Evolutionary conservation across 2,113 vertebrate species (phyloP).

Genomic region (Pandion haliaetus): DNA sequence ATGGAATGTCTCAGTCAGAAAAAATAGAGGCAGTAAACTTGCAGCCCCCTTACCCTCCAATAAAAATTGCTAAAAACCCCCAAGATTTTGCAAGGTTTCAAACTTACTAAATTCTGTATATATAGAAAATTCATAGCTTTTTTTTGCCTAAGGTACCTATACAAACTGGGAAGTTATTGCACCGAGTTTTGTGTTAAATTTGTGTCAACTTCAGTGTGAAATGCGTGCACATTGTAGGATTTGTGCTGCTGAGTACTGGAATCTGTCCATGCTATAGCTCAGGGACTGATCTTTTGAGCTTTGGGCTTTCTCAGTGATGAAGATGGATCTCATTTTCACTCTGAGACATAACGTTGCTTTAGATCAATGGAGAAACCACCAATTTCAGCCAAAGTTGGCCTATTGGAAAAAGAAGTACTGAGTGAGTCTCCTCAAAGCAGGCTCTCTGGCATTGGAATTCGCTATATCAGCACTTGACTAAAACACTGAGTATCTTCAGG

Average conservation of each 20-base stretch:
- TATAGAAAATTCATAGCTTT: neutral
- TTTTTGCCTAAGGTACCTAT: neutral
- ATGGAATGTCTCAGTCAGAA: neutral
- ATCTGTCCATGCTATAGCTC: neutral
- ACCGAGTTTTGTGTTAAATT: neutral
- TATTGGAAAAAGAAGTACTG: neutral
- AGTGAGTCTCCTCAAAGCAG: neutral
- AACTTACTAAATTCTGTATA: neutral
- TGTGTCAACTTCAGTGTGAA: neutral
- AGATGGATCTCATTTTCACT: neutral
- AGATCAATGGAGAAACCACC: neutral
- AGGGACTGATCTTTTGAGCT: neutral
- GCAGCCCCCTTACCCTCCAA: accelerated
- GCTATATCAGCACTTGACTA: neutral
- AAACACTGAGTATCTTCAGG: neutral
- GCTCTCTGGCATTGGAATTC: neutral
- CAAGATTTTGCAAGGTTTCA: neutral
- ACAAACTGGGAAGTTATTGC: neutral
- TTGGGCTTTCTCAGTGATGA: neutral
- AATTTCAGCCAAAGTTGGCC: neutral
- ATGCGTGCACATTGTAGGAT: neutral
- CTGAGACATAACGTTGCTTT: neutral
- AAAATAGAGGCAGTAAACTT: neutral
- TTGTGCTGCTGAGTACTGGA: neutral
- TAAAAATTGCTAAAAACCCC: neutral